These are phyloP conservation scores for Lagopus leucura DNA, from an alignment of 2,113 vertebrate species.

Conservation along the genomic window DNA sequence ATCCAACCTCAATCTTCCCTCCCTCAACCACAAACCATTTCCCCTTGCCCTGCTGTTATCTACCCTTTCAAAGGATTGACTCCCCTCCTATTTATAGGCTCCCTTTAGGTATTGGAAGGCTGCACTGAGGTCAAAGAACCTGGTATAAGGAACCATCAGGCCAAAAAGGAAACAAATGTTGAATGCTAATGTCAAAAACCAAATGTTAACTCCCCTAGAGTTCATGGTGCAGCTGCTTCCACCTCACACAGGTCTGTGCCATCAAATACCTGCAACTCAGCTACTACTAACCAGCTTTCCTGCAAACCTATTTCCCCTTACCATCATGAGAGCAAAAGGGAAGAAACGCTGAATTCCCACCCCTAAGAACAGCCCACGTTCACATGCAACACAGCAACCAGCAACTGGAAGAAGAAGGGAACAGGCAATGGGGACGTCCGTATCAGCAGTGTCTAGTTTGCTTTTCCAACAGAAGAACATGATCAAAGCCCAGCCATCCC, in stretches of 20 bases:
- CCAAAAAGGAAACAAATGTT: background rate
- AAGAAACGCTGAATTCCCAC: background rate
- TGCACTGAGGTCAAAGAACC: too few relatives aligned
- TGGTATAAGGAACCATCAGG: background rate
- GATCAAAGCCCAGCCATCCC: background rate
- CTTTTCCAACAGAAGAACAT: background rate
- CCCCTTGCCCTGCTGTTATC: too few relatives aligned
- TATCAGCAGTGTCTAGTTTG: background rate
- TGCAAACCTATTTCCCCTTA: background rate
- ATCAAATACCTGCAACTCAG: background rate
- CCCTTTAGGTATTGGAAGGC: too few relatives aligned
- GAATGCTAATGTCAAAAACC: background rate
- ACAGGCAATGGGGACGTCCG: fast-evolving
- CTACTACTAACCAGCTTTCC: background rate
- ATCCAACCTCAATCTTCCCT: too few relatives aligned
- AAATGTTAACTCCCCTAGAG: background rate
- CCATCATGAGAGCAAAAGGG: background rate
- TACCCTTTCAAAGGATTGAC: too few relatives aligned
- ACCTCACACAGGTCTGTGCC: background rate
- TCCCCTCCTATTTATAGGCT: too few relatives aligned
- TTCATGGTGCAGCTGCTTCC: background rate
- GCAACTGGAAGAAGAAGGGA: fast-evolving
- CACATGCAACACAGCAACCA: background rate
- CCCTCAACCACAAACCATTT: too few relatives aligned
- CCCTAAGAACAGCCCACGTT: background rate